Conservation (phyloP, 2,888 invertebrate genomes). For the Apamea anceps region DNA sequence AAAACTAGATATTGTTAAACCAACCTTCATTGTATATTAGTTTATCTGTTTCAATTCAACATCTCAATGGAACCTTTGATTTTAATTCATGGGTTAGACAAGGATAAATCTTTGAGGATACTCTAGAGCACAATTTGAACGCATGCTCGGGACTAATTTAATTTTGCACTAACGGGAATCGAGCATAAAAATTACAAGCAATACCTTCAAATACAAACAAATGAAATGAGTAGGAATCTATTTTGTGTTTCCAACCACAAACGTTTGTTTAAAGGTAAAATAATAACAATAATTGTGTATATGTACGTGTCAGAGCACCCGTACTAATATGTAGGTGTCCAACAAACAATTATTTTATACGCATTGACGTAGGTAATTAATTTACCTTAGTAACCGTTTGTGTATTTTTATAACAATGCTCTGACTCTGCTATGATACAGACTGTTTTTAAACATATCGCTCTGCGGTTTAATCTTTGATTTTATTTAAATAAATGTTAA, state of each 20-base stretch:
- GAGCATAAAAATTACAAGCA: constrained; percentile 8
- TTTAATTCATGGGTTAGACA: constrained; percentile 20
- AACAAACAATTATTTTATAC: constrained; percentile 11
- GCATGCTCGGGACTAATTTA: background rate
- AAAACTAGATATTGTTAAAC: constrained; percentile 31
- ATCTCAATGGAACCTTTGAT: constrained; percentile 10
- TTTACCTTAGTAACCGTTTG: constrained; percentile 18
- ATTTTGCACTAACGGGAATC: constrained; percentile 16
- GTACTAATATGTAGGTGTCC: constrained; percentile 2
- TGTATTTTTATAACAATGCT: constrained; percentile 24
- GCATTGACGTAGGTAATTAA: constrained; percentile 37
- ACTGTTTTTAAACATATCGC: constrained; percentile 11
- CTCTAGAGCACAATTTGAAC: background rate
- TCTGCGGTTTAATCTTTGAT: background rate
- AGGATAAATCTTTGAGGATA: constrained; percentile 23
- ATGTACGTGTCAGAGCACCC: constrained; percentile 24
- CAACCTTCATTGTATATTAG: constrained; percentile 13
- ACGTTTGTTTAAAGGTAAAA: background rate
- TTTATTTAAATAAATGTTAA: constrained; percentile 15
- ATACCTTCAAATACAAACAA: constrained; percentile 23
- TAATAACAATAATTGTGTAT: background rate
- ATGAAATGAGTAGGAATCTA: background rate
- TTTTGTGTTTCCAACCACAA: background rate
- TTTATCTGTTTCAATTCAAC: constrained; percentile 18
- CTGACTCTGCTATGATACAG: background rate